phyloP scores from a whole-genome alignment of 2,113 vertebrate species.

The Eolophus roseicapilla region DNA sequence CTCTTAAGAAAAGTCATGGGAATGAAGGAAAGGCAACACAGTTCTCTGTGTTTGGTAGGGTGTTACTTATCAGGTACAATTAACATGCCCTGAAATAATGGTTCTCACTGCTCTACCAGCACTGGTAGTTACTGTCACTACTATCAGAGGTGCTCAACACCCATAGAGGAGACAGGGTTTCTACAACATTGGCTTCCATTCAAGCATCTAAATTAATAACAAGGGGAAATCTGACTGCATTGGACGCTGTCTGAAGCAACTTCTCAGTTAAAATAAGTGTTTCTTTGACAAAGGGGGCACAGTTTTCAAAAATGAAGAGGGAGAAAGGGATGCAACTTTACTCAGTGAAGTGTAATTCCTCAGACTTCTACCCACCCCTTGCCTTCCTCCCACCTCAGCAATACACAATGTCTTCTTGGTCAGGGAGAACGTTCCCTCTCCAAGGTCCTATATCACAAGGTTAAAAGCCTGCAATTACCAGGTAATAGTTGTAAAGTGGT shows the following conservation, averaged over 20 bases:
- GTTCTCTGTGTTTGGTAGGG: neutral
- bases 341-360: neutral
- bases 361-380: neutral
- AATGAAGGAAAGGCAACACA: neutral
- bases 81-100: constrained; percentile 6
- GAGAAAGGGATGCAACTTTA: neutral
- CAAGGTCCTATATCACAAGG: constrained; percentile 10
- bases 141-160: neutral
- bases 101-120: constrained; percentile 2
- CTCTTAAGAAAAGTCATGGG: neutral
- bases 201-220: constrained; percentile 12
- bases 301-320: neutral
- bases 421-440: constrained; percentile 1
- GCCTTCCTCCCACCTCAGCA: neutral
- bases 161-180: neutral
- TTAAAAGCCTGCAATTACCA: neutral
- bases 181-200: neutral
- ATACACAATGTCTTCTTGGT: neutral
- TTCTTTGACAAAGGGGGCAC: neutral
- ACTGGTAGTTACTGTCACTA: constrained; percentile 32
- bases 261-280: neutral
- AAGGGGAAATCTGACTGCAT: neutral
- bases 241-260: neutral
- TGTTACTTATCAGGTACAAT: neutral
- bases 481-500: neutral